Evolutionary conservation across 2,113 vertebrate species (phyloP).

Genomic region (Chrysochloris asiatica): DNA sequence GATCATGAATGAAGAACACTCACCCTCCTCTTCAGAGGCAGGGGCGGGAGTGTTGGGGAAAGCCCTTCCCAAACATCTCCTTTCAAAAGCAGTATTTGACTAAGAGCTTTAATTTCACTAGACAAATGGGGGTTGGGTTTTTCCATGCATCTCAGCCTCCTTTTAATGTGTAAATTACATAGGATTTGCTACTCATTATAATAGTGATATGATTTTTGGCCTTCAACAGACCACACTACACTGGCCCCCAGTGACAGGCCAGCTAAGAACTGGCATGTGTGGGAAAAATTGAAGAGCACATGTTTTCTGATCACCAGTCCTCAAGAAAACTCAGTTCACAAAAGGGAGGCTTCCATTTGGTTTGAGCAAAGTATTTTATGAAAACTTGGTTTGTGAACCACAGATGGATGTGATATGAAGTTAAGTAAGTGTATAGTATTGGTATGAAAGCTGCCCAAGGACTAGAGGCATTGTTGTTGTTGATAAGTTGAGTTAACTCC

Average conservation of each 20-base stretch:
- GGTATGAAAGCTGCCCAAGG: neutral
- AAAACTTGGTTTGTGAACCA: slow-evolving; percentile 27
- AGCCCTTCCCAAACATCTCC: slow-evolving; percentile 86
- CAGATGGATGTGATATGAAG: neutral
- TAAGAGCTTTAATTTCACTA: slow-evolving; percentile 90
- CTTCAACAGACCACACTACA: slow-evolving; percentile 80
- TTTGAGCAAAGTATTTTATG: slow-evolving; percentile 36
- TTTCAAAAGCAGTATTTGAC: slow-evolving; percentile 88
- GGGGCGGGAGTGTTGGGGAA: slow-evolving; percentile 78
- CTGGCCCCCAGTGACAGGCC: slow-evolving; percentile 61
- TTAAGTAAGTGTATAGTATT: neutral
- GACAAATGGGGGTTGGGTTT: slow-evolving; percentile 86
- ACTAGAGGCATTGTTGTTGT: neutral
- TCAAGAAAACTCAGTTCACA: slow-evolving; percentile 60
- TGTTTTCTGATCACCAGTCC: slow-evolving; percentile 58
- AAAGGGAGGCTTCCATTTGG: slow-evolving; percentile 30
- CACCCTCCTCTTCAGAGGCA: slow-evolving; percentile 79
- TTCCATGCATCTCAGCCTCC: slow-evolving; percentile 86
- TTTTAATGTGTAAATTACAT: slow-evolving; percentile 90
- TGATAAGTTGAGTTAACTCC: no score
- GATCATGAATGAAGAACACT: slow-evolving; percentile 82
- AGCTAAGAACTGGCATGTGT: slow-evolving; percentile 77
- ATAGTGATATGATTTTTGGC: slow-evolving; percentile 85
- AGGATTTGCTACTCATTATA: slow-evolving; percentile 88
- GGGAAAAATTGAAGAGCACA: slow-evolving; percentile 73